Base-by-base conservation (phyloP, 2,797 vertebrate species). In the Sarcophilus harrisii region DNA sequence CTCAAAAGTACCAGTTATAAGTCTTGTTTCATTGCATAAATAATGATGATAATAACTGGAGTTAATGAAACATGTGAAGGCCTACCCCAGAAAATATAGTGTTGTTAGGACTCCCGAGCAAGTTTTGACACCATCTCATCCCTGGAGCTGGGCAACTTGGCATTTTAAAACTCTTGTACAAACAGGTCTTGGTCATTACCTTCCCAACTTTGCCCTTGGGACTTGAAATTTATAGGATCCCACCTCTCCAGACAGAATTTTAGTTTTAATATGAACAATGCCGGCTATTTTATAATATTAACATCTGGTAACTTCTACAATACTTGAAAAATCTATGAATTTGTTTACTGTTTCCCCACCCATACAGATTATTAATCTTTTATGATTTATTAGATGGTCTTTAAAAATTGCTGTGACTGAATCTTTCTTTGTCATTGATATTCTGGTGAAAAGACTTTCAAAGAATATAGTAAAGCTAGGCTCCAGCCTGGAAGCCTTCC, bases 71-170 rank as follows among this genome's bases (percentile, higher is more conserved):
- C 58, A 28, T 6, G 49, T 38, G 52, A 49, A 32, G 52, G 8
- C 24, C 45, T 45, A 28, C 57, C 24, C 18, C 30, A 28, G 57
- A 54, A 16, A n/a, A 32, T 0, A 0, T 0, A 0, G 0, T 38
- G 24, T 28, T 38, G 28, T 10, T 29, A 32, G 30, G 24, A 6
- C 11, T 32, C 55, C 28, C 8, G 2, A 2, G 12, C 0, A 18
- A 57, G 90, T 45, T 54, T 87, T 58, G 6, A 66, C 62, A 94
- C 4, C 90, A 5, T 54, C 52, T 57, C 90, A 57, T 54, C 38
- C 73, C 21, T 45, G 18, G 18, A 89, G 38, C 32, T 4, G 52
- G 92, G 27, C 32, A 66, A 5, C 21, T 30, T 58, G 52, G 32
- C 18, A 58, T 90, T 91, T 95, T 45, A 62, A 90, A 21, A 89